Evolutionary conservation across 2,113 vertebrate genomes (phyloP).

Genomic region (Promerops cafer): DNA sequence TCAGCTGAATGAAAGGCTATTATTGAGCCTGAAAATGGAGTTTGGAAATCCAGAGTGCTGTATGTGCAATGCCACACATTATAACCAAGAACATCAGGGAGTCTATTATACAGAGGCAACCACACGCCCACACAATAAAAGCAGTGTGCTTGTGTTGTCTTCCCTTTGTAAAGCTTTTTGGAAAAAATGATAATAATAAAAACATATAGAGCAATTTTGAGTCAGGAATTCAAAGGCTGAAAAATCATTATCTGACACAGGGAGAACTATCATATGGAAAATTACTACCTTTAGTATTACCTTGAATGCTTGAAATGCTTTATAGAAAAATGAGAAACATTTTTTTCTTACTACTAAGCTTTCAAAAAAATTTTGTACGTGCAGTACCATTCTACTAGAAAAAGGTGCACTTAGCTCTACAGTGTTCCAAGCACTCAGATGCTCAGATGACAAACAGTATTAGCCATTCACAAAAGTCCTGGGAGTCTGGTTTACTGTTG

Average conservation of each 20-base stretch:
- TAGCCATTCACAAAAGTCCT: not conserved
- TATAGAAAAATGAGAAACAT: not conserved
- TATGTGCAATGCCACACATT: not conserved
- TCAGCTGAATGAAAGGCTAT: not conserved
- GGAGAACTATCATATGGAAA: conserved; percentile 25
- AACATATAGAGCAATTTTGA: conserved; percentile 13
- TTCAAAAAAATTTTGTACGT: not conserved
- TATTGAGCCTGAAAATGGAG: conserved; percentile 39
- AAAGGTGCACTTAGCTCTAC: not conserved
- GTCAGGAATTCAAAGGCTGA: conserved; percentile 22
- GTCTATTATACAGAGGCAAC: not conserved
- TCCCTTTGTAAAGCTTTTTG: conserved; percentile 47
- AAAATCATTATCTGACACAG: conserved; percentile 33
- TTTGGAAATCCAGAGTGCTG: not conserved
- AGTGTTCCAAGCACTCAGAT: not conserved
- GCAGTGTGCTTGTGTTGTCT: not conserved
- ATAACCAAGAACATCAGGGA: not conserved
- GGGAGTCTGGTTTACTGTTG: not conserved
- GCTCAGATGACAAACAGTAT: not conserved
- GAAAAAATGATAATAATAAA: conserved; percentile 42
- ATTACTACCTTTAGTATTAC: conserved; percentile 2
- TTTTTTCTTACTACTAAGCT: not conserved
- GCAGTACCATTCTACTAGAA: not conserved
- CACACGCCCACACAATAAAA: not conserved
- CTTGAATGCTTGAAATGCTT: conserved; percentile 1